Percentiles rank a stretch among this genome's conserved stretches.
Evolutionary conservation across 1,140 invertebrate species (phyloP).

Genomic region (Anastrepha obliqua): DNA sequence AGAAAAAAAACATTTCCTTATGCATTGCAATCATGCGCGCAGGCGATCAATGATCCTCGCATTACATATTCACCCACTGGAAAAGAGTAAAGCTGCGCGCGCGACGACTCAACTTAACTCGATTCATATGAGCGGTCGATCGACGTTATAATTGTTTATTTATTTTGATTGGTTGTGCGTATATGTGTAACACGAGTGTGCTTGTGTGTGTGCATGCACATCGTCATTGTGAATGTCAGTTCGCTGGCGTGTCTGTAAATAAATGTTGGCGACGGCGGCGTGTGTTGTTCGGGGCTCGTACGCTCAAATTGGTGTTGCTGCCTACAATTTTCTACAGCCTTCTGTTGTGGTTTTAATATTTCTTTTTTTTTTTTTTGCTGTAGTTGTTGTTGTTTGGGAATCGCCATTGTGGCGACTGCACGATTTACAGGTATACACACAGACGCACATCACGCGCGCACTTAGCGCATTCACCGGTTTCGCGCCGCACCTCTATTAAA

Average conservation of each 20-base stretch:
- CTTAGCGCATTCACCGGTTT: conserved; percentile 21
- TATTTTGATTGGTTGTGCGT: conserved; percentile 24
- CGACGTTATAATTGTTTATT: conserved; percentile 23
- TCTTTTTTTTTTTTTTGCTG: conserved; percentile 56
- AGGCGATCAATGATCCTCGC: conserved; percentile 19
- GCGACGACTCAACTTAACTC: background rate
- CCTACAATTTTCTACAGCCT: background rate
- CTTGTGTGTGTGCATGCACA: background rate
- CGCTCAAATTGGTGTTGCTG: conserved; percentile 21
- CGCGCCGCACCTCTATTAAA: conserved; percentile 63
- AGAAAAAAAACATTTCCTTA: background rate
- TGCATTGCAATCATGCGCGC: background rate
- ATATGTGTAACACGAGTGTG: background rate
- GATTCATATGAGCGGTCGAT: too few relatives aligned
- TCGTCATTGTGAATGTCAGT: conserved; percentile 8
- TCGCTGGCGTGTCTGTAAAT: conserved; percentile 19
- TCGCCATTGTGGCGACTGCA: conserved; percentile 63
- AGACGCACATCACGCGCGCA: background rate
- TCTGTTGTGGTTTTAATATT: background rate
- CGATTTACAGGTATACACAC: too few relatives aligned
- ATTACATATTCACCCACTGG: background rate
- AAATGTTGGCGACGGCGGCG: conserved; percentile 11
- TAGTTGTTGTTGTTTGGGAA: conserved; percentile 67
- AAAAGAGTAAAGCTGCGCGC: background rate
- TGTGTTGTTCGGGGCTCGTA: background rate